These are phyloP conservation scores for Acleris literana DNA, from an alignment of 2,888 invertebrate species.

Conservation along the genomic window DNA sequence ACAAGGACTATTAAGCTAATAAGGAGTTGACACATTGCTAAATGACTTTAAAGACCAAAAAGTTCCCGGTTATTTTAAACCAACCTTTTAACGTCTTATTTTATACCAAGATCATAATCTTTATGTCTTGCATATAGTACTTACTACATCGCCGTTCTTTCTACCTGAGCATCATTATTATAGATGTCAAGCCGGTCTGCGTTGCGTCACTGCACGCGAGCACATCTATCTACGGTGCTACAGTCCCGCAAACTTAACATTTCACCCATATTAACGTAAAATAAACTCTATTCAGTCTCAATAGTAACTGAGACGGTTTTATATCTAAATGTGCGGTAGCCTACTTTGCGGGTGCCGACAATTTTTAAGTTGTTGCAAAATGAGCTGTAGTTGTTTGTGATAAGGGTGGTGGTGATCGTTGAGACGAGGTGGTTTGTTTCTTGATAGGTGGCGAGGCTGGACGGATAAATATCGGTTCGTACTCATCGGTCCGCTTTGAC, in stretches of 20 bases:
- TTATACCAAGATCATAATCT: no score
- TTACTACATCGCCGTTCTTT: constrained; percentile 20
- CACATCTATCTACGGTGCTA: constrained; percentile 55
- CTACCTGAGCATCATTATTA: constrained; percentile 35
- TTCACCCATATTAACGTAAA: constrained; percentile 39
- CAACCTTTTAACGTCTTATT: no score
- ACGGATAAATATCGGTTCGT: constrained; percentile 67
- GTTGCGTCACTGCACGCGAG: constrained; percentile 64
- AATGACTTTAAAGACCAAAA: no score
- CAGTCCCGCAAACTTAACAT: constrained; percentile 40
- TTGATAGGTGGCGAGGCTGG: constrained; percentile 66
- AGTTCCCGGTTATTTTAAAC: no score
- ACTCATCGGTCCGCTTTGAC: constrained; percentile 56
- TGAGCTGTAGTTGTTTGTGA: constrained; percentile 8
- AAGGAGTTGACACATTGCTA: no score
- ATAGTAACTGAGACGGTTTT: constrained; percentile 19
- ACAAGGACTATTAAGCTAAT: no score
- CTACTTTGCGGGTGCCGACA: constrained; percentile 22
- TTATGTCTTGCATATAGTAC: constrained; percentile 3
- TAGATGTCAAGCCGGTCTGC: constrained; percentile 51
- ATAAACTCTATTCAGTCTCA: constrained; percentile 37
- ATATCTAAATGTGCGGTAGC: constrained; percentile 25
- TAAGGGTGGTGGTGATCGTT: constrained; percentile 25
- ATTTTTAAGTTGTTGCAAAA: constrained; percentile 1
- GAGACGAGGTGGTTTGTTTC: constrained; percentile 45